Evolutionary conservation across 92 coral and sea anemone species (phyloP), one percentile per base, ranked within the genome.

Genomic region (Epizoanthus rinbou): DNA sequence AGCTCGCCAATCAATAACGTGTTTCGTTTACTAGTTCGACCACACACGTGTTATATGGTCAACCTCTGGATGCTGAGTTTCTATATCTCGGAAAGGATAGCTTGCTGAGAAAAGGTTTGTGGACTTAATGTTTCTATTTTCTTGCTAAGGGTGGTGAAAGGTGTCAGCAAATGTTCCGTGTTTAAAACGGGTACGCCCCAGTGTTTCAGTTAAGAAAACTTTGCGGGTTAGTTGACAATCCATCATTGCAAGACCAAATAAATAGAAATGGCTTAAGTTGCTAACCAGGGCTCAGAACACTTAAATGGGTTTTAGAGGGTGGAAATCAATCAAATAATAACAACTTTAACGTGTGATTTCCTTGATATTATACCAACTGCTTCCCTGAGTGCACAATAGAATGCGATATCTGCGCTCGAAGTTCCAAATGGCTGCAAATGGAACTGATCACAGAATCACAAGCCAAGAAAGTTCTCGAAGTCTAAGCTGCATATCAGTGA

Each of bases 61-160:
- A 19, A 22, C 21, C 58, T 57, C 9, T 35, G 16, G 82, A 62
- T 22, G 13, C 31, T 8, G 81, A 33, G 33, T 52, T 17, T 75
- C 65, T 50, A 35, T 16, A 31, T 35, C 21, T 41, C 3, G 64
- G 72, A 43, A 6, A 60, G 62, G 9, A 67, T 5, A 62, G 37
- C 23, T 78, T 66, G 11, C 72, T 24, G 6, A 14, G 39, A 6
- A 76, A 76, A 78, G 82, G 82, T 78, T 62, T 78, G 82, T 78
- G 10, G 13, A 21, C 53, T 14, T 62, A 11, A 58, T 0, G 18
- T 2, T 33, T 10, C 15, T 22, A 64, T 3, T 19, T 25, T 37
- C 43, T 25, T 60, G 17, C 4, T 15, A 0, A 62, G 11, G n/a
- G 10, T n/a, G 13, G 45, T 21, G 6, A 6, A 1, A 31, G 21